Conservation (phyloP, 2,113 vertebrate genomes). For the Sardina pilchardus region DNA sequence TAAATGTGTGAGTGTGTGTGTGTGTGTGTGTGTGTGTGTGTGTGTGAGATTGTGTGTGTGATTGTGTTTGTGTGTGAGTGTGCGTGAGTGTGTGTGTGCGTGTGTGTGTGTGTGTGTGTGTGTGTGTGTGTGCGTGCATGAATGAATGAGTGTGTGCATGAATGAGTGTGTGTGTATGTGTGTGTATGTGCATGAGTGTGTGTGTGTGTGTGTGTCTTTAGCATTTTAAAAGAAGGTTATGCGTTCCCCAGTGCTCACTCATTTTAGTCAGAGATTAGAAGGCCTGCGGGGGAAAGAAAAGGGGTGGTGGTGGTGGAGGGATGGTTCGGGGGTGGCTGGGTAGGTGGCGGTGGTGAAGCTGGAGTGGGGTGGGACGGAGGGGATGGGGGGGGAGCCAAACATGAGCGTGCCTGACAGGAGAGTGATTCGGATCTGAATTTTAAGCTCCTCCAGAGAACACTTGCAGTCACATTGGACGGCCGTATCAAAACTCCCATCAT, state of each 20-base stretch:
- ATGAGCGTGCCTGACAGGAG: neutral
- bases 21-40: neutral
- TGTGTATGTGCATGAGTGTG: neutral
- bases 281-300: neutral
- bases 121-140: neutral
- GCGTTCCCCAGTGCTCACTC: conserved; percentile 5
- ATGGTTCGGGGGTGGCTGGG: neutral
- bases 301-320: neutral
- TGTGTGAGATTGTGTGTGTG: neutral
- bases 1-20: conserved; percentile 41
- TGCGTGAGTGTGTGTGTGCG: conserved; percentile 17
- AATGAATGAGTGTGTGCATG: neutral
- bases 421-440: neutral
- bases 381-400: neutral
- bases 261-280: conserved; percentile 15
- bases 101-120: neutral
- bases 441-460: neutral
- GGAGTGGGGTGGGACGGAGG: too few relatives aligned
- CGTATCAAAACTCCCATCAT: conserved; percentile 10
- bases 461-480: neutral
- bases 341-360: neutral
- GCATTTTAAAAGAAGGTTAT: neutral
- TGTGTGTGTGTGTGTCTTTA: conserved; percentile 6
- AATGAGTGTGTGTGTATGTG: neutral
- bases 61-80: neutral